Evolutionary conservation across 2,888 invertebrate genomes (phyloP).

Genomic region (Nemotelus nigrinus): DNA sequence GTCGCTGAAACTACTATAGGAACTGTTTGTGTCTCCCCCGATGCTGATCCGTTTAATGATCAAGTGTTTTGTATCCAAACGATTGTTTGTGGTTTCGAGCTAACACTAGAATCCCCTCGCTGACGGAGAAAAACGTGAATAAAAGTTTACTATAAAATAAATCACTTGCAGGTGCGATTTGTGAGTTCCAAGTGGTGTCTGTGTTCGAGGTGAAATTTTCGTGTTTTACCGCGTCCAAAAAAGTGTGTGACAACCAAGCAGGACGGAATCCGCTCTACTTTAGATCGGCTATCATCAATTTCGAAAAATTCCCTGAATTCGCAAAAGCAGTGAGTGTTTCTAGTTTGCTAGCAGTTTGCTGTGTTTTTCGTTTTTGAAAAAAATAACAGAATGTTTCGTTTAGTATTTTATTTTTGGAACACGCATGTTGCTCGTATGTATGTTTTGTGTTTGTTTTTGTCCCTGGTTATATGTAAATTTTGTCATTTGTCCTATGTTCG

Average conservation of each 20-base stretch:
- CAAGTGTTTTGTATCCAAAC: background rate
- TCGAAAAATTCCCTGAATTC: constrained; percentile 1
- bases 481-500: no score
- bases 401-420: constrained; percentile 10
- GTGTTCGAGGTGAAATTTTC: no score
- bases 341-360: background rate
- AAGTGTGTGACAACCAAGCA: background rate
- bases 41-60: no score
- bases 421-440: constrained; percentile 28
- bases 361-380: constrained; percentile 3
- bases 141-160: background rate
- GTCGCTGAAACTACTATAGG: no score
- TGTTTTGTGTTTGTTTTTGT: constrained; percentile 22
- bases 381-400: background rate
- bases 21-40: no score
- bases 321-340: constrained; percentile 10
- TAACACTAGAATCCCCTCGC: background rate
- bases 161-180: no score
- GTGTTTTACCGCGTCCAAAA: no score
- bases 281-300: background rate
- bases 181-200: no score
- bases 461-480: background rate
- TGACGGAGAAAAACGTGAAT: background rate
- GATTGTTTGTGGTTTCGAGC: background rate
- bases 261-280: background rate